Base-by-base conservation (phyloP, 2,888 invertebrate species). In the Acronicta psi region DNA sequence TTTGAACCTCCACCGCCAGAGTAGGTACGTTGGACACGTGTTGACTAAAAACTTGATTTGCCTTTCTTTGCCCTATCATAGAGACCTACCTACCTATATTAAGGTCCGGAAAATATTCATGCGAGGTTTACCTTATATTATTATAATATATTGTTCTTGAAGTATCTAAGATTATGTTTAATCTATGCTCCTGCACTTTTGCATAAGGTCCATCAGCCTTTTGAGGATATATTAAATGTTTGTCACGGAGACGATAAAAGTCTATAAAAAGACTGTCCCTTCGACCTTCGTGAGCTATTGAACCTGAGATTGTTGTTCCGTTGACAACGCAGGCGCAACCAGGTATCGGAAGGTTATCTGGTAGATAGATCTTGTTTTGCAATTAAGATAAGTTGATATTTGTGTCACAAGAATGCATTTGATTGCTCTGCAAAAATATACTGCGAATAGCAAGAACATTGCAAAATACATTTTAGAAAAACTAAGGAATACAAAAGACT, bases 231-330 rank as follows among this genome's bases (percentile, higher is more conserved):
- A 78, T 81, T 81, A 79, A 65, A 65, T 84, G 76, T 78, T 73
- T 66, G 72, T 75, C 66, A 76, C 58, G 73, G 31, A 68, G 63
- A 59, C 75, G 69, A 77, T 78, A 80, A 79, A 78, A 75, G 54
- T 75, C 73, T 81, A 80, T 81, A 86, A 84, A 82, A 82, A 80
- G 72, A 64, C 57, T 72, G 76, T 77, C 75, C 74, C 66, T 45
- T 54, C 54, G 73, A 73, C 79, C 77, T 77, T 75, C 66, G 25
- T 8, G 46, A 76, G 77, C 72, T 80, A 66, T 75, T 79, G 72
- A 81, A 77, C 75, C 46, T 58, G 20, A 52, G 37, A 45, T 34
- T 69, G 45, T 63, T 52, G 47, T 37, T 43, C 14, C n/a, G 40
- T 37, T 18, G 37, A 38, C 6, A 2, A 17, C 34, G 31, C 44